Base-by-base conservation (phyloP, 2,888 invertebrate species). In the Capitulum mitella region DNA sequence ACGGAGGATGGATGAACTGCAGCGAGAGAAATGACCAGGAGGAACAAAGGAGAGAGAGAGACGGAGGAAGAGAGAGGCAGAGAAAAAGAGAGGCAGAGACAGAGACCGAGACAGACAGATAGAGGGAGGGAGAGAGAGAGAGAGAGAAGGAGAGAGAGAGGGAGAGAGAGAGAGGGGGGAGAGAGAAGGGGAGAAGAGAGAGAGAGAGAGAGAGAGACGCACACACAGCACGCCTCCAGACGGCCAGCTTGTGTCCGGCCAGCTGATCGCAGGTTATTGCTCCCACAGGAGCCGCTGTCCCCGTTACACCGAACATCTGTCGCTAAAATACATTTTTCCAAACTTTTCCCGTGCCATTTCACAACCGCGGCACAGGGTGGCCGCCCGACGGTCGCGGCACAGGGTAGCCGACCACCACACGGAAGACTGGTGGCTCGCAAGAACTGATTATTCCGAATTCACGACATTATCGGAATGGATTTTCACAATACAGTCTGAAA, bases 21-120 rank as follows among this genome's bases (percentile, higher is more conserved):
- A 61, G 40, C 40, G 40, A 61, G 61, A 61, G 61, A 54, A 34
- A 32, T 14, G 32, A n/a, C 22, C 3, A 34, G 46, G 26, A 46
- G 77, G 1, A 16, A 26, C 32, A 26, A 43, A 26, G 46, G 58
- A 54, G 58, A 46, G 34, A 51, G 48, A 48, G 48, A 51, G 43
- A 46, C 40, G 26, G 77, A 74, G 76, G n/a, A 77, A 58, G 61
- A 40, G 77, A 22, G 34, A 43, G 48, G 16, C 26, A 46, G 77
- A 32, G 70, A 22, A 61, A n/a, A 29, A 77, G 79, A 46, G 48
- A 43, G 78, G 58, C n/a, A 26, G 77, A 32, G 64, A 64, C 48
- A 29, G 40, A 64, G 48, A 46, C 46, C 43, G 77, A 51, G 43
- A 46, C 32, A n/a, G 77, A 51, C 43, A 40, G 79, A 58, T 43